Percentiles rank a stretch among this genome's conserved stretches.
phyloP scores from a whole-genome alignment of 2,888 invertebrate species.

The Ramazzottius varieornatus region DNA sequence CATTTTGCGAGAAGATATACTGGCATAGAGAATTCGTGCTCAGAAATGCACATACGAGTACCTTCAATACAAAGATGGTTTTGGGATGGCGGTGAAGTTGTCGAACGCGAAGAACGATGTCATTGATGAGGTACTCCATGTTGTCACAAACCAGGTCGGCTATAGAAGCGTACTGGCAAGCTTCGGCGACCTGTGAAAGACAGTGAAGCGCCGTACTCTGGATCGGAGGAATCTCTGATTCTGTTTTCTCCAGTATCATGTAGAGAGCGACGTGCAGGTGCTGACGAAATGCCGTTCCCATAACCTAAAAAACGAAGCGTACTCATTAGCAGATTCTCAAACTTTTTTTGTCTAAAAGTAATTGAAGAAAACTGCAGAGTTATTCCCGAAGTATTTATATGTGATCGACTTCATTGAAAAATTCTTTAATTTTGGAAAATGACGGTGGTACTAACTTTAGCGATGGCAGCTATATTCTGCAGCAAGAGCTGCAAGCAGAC shows the following conservation, averaged over 20 bases:
- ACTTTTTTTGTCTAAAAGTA: too few species aligned
- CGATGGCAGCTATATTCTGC: background rate
- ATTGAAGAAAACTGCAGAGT: too few species aligned
- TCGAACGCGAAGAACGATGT: background rate
- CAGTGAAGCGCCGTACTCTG: background rate
- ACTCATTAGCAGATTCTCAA: background rate
- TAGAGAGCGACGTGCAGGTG: background rate
- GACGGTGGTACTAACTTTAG: too few species aligned
- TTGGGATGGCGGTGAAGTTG: background rate
- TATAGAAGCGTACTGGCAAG: background rate
- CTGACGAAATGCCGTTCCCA: background rate
- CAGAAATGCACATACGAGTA: too few species aligned
- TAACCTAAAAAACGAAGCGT: background rate
- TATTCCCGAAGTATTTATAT: too few species aligned
- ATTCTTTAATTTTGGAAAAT: too few species aligned
- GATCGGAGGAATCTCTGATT: background rate
- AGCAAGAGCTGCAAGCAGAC: background rate
- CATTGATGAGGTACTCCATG: background rate
- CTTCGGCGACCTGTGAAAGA: background rate
- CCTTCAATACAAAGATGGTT: background rate
- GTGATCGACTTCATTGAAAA: too few species aligned
- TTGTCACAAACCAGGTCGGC: background rate
- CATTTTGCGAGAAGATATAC: too few species aligned
- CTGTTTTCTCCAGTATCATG: background rate
- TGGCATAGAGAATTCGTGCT: too few species aligned